Evolutionary conservation across 1,140 invertebrate genomes (phyloP).

Genomic region (Lutraria rhynchaena): DNA sequence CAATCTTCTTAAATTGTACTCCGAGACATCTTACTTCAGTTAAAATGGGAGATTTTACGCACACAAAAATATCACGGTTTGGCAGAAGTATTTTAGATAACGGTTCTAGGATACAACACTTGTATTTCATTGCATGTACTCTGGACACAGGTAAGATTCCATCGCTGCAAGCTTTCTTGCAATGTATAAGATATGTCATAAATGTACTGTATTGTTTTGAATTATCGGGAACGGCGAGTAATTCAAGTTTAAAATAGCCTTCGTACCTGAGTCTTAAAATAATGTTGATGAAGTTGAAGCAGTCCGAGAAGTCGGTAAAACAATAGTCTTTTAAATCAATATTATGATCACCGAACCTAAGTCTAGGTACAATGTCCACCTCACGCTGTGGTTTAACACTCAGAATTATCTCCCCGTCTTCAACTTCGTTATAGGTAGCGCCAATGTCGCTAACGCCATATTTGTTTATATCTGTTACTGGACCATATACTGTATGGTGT

Average conservation of each 20-base stretch:
- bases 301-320: conserved; percentile 39
- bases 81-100: conserved; percentile 23
- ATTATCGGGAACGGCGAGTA: conserved; percentile 18
- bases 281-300: conserved; percentile 15
- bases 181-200: conserved; percentile 34
- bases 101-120: conserved; percentile 50
- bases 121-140: conserved; percentile 42
- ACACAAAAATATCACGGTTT: conserved; percentile 15
- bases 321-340: conserved; percentile 38
- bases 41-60: conserved; percentile 23
- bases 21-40: conserved; percentile 13
- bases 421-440: conserved; percentile 2
- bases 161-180: conserved; percentile 24
- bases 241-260: conserved; percentile 38
- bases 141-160: conserved; percentile 19
- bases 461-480: neutral
- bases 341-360: conserved; percentile 22
- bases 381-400: conserved; percentile 1
- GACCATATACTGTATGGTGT: conserved; percentile 35
- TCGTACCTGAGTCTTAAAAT: conserved; percentile 19
- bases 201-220: conserved; percentile 14
- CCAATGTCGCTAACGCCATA: conserved; percentile 19
- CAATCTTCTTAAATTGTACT: neutral
- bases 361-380: conserved; percentile 31
- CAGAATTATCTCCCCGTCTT: conserved; percentile 38